phyloP scores from a whole-genome alignment of 2,888 invertebrate species.

The Coleophora flavipennella region DNA sequence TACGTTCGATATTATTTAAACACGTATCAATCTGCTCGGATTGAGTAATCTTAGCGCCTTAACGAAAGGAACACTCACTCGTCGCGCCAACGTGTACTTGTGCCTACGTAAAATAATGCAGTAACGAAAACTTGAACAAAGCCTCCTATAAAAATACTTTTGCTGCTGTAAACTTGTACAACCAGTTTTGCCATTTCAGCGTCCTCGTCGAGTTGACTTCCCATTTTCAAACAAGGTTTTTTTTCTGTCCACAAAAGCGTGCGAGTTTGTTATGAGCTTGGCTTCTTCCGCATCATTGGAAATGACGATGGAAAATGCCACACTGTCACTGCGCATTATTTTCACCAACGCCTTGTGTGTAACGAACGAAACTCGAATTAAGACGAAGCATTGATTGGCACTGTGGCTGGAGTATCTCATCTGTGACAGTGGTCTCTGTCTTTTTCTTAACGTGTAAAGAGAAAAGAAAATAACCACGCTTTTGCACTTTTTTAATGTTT shows the following conservation, averaged over 20 bases:
- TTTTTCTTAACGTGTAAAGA: too few relatives aligned
- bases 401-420: too few relatives aligned
- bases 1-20: too few relatives aligned
- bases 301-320: conserved; percentile 46
- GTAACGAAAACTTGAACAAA: not conserved
- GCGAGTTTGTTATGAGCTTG: conserved; percentile 31
- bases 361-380: conserved; percentile 1
- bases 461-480: too few relatives aligned
- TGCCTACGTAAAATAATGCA: not conserved
- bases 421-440: too few relatives aligned
- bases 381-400: not conserved
- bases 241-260: conserved; percentile 34
- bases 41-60: too few relatives aligned
- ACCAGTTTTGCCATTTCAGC: conserved; percentile 41
- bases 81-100: too few relatives aligned
- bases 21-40: too few relatives aligned
- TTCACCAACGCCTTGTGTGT: too few relatives aligned
- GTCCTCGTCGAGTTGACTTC: conserved; percentile 34
- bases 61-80: too few relatives aligned
- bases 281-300: conserved; percentile 38
- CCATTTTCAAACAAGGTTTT: conserved; percentile 70
- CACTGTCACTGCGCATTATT: not conserved
- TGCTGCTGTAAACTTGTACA: conserved; percentile 34
- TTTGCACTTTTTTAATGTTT: too few relatives aligned
- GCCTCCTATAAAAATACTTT: conserved; percentile 31